Evolutionary conservation across 2,888 invertebrate species (phyloP), one percentile per base, ranked within the genome.

Genomic region (Apodemia hepburni): DNA sequence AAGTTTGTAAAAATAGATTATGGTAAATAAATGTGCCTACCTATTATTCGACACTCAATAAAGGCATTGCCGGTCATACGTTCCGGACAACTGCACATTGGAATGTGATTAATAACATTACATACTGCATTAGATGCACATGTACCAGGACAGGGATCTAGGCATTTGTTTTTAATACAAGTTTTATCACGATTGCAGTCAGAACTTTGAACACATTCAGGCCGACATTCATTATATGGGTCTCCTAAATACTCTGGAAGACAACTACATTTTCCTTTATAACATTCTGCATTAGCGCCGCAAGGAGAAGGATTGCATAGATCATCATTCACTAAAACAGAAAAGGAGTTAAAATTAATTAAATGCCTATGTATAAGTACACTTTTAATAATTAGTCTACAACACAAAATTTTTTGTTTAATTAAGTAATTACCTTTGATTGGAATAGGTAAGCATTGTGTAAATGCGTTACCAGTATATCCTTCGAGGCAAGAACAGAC

Each of bases 41-140:
- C 92, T 77, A 92, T 73, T 59, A 92, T 91, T 61, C 86, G 85
- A 75, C 95, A 95, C 71, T 92, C 92, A 11, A 93, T 80, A 76
- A 95, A 95, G 6, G 95, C 95, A 80, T 95, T 95, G 69, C 96
- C 96, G 64, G 93, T 90, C 86, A 93, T 94, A 62, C 93, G 93
- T 60, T 89, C 84, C 33, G 93, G 93, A 79, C 94, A 95, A 69
- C 84, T 92, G 70, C 94, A 94, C 84, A 93, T 92, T 1, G 94
- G 93, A 65, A 92, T 90, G 72, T 94, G 93, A 71, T 93, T 93
- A 17, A 95, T 88, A 0, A 96, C 96, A 65, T 92, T 92, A 75
- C 97, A 97, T 60, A 93, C 77, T 2, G 97, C 96, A 74, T 95
- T 95, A 61, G 89, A 76, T 0, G 96, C 97, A 77, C 97, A 97